Percentiles rank a stretch among this genome's conserved stretches.
phyloP scores from a whole-genome alignment of 2,113 vertebrate species.

The Naja naja region DNA sequence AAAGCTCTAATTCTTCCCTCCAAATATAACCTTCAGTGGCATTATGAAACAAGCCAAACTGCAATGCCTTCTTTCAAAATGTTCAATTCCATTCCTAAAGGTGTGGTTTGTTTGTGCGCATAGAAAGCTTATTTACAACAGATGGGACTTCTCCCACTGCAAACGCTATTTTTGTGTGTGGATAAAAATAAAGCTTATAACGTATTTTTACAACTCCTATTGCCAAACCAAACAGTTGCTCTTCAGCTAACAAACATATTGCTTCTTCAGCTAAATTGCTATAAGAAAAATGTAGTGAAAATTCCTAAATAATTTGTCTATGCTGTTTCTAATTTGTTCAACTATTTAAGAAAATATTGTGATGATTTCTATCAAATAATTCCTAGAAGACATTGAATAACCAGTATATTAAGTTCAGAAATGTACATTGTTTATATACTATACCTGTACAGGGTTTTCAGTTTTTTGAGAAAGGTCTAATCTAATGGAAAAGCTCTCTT shows the following conservation, averaged over 20 bases:
- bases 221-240: neutral
- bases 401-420: slow-evolving; percentile 63
- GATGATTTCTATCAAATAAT: slow-evolving; percentile 57
- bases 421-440: slow-evolving; percentile 55
- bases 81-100: slow-evolving; percentile 2
- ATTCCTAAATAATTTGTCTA: neutral
- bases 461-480: slow-evolving; percentile 46
- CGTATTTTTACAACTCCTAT: neutral
- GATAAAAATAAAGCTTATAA: neutral
- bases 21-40: neutral
- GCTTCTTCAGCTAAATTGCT: neutral
- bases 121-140: slow-evolving; percentile 56
- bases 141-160: neutral
- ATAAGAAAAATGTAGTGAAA: neutral
- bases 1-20: neutral
- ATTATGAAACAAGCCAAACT: neutral
- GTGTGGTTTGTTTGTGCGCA: slow-evolving; percentile 39
- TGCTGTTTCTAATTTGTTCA: slow-evolving; percentile 44
- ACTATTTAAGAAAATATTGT: slow-evolving; percentile 57
- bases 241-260: neutral
- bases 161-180: neutral
- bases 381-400: slow-evolving; percentile 50
- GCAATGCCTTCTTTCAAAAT: neutral
- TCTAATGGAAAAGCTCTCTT: slow-evolving; percentile 40
- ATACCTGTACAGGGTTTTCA: slow-evolving; percentile 64